These are phyloP conservation scores for Xylota sylvarum DNA, from an alignment of 2,888 invertebrate genomes.

Conservation along the genomic window DNA sequence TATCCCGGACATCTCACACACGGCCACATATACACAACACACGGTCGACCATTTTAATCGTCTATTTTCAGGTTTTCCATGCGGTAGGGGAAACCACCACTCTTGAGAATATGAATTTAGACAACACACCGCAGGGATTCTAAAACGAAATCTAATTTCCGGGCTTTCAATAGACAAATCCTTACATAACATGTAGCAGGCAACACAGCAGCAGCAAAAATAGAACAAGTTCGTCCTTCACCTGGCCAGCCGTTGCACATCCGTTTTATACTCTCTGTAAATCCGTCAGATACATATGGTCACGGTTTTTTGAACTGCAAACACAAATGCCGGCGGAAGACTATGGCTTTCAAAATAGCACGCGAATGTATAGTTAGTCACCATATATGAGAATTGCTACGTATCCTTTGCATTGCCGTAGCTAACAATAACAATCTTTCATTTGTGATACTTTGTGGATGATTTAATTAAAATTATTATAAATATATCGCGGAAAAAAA, in stretches of 20 bases:
- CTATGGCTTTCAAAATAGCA: not conserved
- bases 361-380: not conserved
- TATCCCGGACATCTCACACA: slow-evolving; percentile 14
- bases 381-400: not conserved
- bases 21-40: not conserved
- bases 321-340: not conserved
- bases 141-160: slow-evolving; percentile 75
- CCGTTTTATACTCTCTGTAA: slow-evolving; percentile 14
- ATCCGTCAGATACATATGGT: slow-evolving; percentile 37
- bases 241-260: not conserved
- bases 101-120: slow-evolving; percentile 64
- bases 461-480: slow-evolving; percentile 69
- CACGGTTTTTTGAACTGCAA: slow-evolving; percentile 43
- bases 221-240: slow-evolving; percentile 6
- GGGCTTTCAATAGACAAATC: slow-evolving; percentile 69
- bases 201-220: slow-evolving; percentile 15
- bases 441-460: slow-evolving; percentile 25
- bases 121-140: slow-evolving; percentile 66
- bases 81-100: not conserved
- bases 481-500: slow-evolving; percentile 1
- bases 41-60: slow-evolving; percentile 50
- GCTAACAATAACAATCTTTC: not conserved
- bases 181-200: slow-evolving; percentile 43
- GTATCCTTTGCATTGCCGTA: not conserved
- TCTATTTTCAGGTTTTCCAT: slow-evolving; percentile 20